These are phyloP conservation scores for Cylloceria caligata DNA, from an alignment of 2,888 invertebrate genomes.

Conservation along the genomic window DNA sequence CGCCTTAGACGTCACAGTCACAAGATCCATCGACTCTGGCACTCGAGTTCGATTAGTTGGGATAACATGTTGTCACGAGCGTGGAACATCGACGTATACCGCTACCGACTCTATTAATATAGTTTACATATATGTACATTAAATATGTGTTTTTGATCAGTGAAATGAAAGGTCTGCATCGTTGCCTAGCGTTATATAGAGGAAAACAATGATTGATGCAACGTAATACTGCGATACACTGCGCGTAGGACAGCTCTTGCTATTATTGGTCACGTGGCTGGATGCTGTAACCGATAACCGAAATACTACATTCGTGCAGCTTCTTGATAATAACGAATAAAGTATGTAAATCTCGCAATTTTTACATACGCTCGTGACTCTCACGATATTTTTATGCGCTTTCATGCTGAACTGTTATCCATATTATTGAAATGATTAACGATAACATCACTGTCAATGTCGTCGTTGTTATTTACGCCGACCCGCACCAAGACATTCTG, in stretches of 20 bases:
- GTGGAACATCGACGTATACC: constrained; percentile 10
- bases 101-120: constrained; percentile 33
- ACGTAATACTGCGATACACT: background rate
- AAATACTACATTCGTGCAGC: too few relatives aligned
- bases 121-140: background rate
- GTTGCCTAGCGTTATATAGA: background rate
- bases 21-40: constrained; percentile 45
- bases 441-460: too few relatives aligned
- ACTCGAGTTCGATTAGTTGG: constrained; percentile 42
- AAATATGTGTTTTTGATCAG: constrained; percentile 23
- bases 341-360: too few relatives aligned
- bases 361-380: too few relatives aligned
- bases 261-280: background rate
- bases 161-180: constrained; percentile 14
- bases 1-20: constrained; percentile 34
- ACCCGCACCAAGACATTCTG: too few relatives aligned
- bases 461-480: too few relatives aligned
- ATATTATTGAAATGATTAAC: too few relatives aligned
- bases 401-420: too few relatives aligned
- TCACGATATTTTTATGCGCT: too few relatives aligned
- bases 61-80: constrained; percentile 45
- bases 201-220: background rate
- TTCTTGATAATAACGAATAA: too few relatives aligned
- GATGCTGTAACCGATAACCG: too few relatives aligned
- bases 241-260: background rate